These are phyloP conservation scores for Koerneria pararmatus DNA, from an alignment of 2,888 invertebrate species.

Conservation along the genomic window DNA sequence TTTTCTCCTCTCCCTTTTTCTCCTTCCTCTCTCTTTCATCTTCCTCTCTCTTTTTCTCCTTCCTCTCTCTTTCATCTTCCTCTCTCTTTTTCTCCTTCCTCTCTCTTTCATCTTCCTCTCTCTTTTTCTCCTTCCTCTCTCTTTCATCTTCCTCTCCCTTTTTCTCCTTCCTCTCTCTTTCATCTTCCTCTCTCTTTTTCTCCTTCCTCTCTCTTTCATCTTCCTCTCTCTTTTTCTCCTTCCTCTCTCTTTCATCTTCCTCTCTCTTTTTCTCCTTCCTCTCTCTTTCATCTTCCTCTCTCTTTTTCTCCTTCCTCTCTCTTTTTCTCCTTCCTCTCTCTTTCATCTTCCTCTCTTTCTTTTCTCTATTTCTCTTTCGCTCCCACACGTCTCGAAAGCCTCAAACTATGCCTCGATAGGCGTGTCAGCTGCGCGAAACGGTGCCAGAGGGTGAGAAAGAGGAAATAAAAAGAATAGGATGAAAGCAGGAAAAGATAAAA, in stretches of 20 bases:
- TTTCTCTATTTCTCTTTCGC: too few species aligned
- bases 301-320: slow-evolving; percentile 8
- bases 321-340: not conserved
- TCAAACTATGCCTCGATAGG: too few species aligned
- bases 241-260: not conserved
- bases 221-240: not conserved
- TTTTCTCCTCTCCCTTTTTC: slow-evolving; percentile 1
- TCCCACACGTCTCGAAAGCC: too few species aligned
- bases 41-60: not conserved
- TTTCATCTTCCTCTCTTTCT: not conserved
- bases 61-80: not conserved
- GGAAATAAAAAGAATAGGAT: too few species aligned
- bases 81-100: slow-evolving; percentile 6
- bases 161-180: not conserved
- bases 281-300: slow-evolving; percentile 6
- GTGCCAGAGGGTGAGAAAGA: too few species aligned
- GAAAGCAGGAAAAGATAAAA: too few species aligned
- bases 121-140: not conserved
- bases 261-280: not conserved
- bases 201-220: not conserved
- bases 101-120: not conserved
- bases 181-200: not conserved
- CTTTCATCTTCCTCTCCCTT: not conserved
- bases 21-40: not conserved
- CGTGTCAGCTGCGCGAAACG: too few species aligned